Conservation (phyloP, 2,113 vertebrate species). For the Myrmecophaga tridactyla region DNA sequence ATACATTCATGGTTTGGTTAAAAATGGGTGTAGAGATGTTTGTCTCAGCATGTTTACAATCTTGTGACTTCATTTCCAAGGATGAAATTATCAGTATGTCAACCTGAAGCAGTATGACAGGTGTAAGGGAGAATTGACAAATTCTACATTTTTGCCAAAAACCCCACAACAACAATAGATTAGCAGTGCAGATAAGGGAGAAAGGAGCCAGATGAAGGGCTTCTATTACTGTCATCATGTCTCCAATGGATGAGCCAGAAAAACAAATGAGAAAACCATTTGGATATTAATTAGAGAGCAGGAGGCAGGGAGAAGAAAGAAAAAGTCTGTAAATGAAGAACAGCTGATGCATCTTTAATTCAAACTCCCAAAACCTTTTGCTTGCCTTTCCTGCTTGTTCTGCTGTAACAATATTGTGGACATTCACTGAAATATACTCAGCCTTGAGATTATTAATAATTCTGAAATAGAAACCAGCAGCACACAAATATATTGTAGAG, state of each 20-base stretch:
- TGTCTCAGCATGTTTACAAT: background rate
- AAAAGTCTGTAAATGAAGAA: conserved; percentile 55
- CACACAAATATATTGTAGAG: conserved; percentile 45
- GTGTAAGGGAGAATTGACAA: background rate
- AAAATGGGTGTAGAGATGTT: background rate
- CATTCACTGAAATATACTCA: conserved; percentile 43
- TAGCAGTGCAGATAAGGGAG: background rate
- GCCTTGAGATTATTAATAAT: conserved; percentile 63
- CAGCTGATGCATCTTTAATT: conserved; percentile 48
- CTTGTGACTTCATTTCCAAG: background rate
- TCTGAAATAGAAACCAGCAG: conserved; percentile 63
- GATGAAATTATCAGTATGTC: background rate
- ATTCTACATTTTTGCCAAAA: background rate
- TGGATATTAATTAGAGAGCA: conserved; percentile 66
- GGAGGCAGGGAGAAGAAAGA: conserved; percentile 57
- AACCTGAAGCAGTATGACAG: background rate
- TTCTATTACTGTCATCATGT: background rate
- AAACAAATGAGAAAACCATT: conserved; percentile 60
- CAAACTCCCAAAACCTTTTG: background rate
- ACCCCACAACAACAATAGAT: background rate
- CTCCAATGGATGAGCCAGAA: conserved; percentile 36
- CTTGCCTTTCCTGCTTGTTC: conserved; percentile 18
- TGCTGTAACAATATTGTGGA: background rate
- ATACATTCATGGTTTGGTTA: background rate
- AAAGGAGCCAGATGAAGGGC: conserved; percentile 34